Base-by-base conservation (phyloP, 2,888 invertebrate genomes). In the Drosophila birchii region DNA sequence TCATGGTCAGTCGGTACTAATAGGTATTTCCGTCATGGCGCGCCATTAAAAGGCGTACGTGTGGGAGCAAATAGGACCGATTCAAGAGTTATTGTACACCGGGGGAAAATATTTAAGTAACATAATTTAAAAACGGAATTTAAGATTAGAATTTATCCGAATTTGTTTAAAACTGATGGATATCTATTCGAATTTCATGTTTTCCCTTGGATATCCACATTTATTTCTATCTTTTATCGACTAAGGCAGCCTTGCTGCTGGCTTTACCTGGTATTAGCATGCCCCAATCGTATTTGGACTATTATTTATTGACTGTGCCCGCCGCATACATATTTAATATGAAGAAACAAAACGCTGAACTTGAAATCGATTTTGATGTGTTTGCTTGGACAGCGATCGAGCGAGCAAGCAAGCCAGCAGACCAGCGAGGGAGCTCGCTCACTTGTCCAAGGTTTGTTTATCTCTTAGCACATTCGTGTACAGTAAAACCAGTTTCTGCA, bases 1-100 rank as follows among this genome's bases (percentile, higher is more conserved):
- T 84, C 84, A 87, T 56, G 84, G 85, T 18, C 77, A 58, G 26
- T 58, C 75, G 75, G 41, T 45, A 60, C 66, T 74, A 79, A 89
- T 88, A 85, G 81, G 74, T 87, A 87, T 84, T 84, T 84, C 89
- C 89, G 89, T 87, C 88, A 89, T 78, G 88, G 66, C 56, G 47
- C 74, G 61, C 74, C 69, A 59, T 58, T 54, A 56, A 68, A 81
- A 56, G 53, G 62, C 54, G 72, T 89, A 81, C 83, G 88, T 84
- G 85, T 59, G 29, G 57, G 75, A 72, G 62, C 55, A 61, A 54
- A 58, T 43, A 64, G 57, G 75, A 76, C 60, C 36, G 60, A 43
- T 56, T 51, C 38, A 55, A 41, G 44, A 51, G 38, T 56, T 56
- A 41, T 62, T 20, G 1, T 32, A 60, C 60, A 60, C 32, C 7